Percentiles rank a stretch among this genome's conserved stretches.
These are phyloP conservation scores for Taenaris catops DNA, from an alignment of 2,888 invertebrate genomes.

Conservation along the genomic window DNA sequence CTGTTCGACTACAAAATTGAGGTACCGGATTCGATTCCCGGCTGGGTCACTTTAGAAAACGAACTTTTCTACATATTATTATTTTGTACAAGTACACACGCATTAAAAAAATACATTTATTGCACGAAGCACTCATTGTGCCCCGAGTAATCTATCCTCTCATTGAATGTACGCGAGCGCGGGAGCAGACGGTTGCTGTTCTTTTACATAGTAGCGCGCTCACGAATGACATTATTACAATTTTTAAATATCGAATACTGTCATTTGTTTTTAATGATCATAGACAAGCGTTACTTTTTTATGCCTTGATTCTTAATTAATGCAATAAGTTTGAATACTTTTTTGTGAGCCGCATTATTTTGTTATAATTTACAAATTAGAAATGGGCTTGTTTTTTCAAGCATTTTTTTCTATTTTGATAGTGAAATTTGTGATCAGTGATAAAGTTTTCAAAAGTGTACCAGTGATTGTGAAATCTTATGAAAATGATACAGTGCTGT, in stretches of 20 bases:
- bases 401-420: conserved; percentile 15
- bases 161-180: conserved; percentile 41
- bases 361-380: too few species aligned
- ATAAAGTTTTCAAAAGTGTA: conserved; percentile 82
- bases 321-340: too few species aligned
- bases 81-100: too few species aligned
- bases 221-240: too few species aligned
- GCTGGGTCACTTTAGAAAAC: too few species aligned
- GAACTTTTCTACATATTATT: too few species aligned
- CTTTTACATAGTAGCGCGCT: conserved; percentile 39
- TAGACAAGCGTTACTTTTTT: conserved; percentile 4
- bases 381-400: conserved; percentile 10
- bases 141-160: conserved; percentile 28
- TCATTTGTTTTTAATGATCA: too few species aligned
- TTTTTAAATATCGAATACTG: too few species aligned
- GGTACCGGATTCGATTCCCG: too few species aligned
- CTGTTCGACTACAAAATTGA: too few species aligned
- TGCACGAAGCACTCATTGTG: conserved; percentile 32
- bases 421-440: conserved; percentile 35
- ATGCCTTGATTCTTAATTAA: too few species aligned
- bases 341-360: too few species aligned
- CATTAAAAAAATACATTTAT: background rate
- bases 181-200: conserved; percentile 46
- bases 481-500: conserved; percentile 87
- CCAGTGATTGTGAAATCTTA: conserved; percentile 87